A percentile compares a stretch with the other conserved stretches of the same genome.
These are phyloP conservation scores for Epinephelus moara DNA, from an alignment of 2,113 vertebrate species.

Conservation along the genomic window DNA sequence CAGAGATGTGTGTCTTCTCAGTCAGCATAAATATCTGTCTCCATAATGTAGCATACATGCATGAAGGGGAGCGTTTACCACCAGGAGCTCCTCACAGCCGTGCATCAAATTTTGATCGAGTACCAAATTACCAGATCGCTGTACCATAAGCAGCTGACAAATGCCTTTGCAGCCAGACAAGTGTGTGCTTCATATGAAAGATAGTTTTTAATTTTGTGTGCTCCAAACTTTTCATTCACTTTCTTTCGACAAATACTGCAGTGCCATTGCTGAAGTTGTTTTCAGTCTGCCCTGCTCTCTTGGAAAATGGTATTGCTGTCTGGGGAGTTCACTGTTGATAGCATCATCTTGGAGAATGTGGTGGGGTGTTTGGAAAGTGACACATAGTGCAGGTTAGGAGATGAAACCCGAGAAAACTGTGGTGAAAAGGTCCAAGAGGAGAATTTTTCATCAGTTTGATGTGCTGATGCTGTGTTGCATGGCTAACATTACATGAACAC, in stretches of 20 bases:
- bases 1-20: background rate
- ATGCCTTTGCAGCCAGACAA: constrained; percentile 53
- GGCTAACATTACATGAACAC: background rate
- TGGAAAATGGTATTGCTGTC: constrained; percentile 31
- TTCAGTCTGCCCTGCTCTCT: constrained; percentile 13
- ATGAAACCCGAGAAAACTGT: constrained; percentile 1
- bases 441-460: background rate
- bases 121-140: constrained; percentile 67
- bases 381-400: background rate
- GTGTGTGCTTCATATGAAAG: constrained; percentile 32
- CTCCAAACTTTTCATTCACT: constrained; percentile 38
- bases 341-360: constrained; percentile 6
- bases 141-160: constrained; percentile 63
- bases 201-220: constrained; percentile 51
- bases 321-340: constrained; percentile 20
- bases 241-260: constrained; percentile 22
- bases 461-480: background rate
- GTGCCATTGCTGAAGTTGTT: constrained; percentile 19
- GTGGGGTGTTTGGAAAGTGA: background rate
- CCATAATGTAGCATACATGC: constrained; percentile 36
- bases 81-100: constrained; percentile 40
- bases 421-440: background rate
- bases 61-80: constrained; percentile 12
- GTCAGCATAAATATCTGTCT: constrained; percentile 19
- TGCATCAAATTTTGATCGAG: constrained; percentile 67